Evolutionary conservation across 2,113 vertebrate genomes (phyloP).

Genomic region (Xenus cinereus): DNA sequence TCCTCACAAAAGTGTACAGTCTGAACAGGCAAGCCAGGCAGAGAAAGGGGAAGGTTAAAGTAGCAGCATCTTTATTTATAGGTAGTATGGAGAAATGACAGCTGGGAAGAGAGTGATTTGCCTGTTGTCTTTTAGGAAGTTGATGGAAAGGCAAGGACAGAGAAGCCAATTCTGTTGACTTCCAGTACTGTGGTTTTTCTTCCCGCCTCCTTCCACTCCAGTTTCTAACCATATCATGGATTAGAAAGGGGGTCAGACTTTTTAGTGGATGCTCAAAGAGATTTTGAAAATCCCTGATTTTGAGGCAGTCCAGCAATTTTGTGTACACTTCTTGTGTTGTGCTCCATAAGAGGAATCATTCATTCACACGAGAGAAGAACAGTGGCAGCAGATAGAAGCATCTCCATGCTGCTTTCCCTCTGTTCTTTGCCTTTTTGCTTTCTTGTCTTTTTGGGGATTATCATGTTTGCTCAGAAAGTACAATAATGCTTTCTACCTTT

Average conservation of each 20-base stretch:
- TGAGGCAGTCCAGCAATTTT: neutral
- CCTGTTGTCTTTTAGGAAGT: neutral
- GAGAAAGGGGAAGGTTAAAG: neutral
- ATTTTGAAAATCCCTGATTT: neutral
- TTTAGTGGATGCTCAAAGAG: neutral
- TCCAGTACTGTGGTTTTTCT: neutral
- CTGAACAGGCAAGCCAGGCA: neutral
- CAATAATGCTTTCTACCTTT: conserved; percentile 44
- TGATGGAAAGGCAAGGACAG: neutral
- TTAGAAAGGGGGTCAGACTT: neutral
- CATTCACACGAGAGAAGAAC: neutral
- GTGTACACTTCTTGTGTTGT: neutral
- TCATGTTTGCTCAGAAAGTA: neutral
- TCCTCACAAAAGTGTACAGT: neutral
- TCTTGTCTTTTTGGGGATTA: neutral
- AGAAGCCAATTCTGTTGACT: neutral
- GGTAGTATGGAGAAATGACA: neutral
- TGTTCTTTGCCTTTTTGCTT: conserved; percentile 24
- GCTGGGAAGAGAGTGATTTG: neutral
- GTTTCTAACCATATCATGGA: neutral
- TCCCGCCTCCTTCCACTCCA: neutral
- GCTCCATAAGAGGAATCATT: neutral
- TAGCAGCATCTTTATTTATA: neutral
- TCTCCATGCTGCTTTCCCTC: conserved; percentile 44
- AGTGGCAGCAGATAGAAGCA: conserved; percentile 22